phyloP scores from a whole-genome alignment of 2,888 invertebrate genomes.

The Drosophila limbata region DNA sequence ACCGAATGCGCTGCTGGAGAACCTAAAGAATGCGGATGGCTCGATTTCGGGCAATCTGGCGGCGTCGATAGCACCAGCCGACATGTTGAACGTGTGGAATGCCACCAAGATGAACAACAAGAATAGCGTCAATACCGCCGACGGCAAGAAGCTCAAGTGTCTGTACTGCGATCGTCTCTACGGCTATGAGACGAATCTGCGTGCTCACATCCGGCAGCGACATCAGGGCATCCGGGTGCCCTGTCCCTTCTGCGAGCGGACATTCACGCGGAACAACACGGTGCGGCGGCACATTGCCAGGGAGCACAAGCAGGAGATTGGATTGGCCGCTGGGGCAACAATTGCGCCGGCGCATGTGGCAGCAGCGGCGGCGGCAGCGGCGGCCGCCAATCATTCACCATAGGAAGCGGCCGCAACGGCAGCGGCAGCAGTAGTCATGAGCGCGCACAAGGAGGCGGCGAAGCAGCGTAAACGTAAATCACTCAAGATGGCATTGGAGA shows the following conservation, averaged over 20 bases:
- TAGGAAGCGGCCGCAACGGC: constrained; percentile 85
- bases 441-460: constrained; percentile 82
- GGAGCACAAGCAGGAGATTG: constrained; percentile 91
- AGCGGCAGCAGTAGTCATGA: constrained; percentile 85
- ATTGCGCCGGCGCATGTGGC: constrained; percentile 82
- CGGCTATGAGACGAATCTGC: constrained; percentile 96
- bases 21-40: constrained; percentile 83
- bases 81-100: constrained; percentile 88
- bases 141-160: constrained; percentile 96
- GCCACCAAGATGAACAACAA: constrained; percentile 89
- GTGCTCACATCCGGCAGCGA: constrained; percentile 95
- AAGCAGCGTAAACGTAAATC: constrained; percentile 84
- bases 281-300: constrained; percentile 95
- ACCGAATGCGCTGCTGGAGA: constrained; percentile 86
- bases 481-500: constrained; percentile 83
- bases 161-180: constrained; percentile 96
- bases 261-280: constrained; percentile 96
- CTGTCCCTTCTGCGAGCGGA: constrained; percentile 95
- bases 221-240: constrained; percentile 97
- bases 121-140: constrained; percentile 92
- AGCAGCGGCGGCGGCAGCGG: constrained; percentile 82
- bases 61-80: constrained; percentile 86
- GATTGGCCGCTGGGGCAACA: constrained; percentile 81
- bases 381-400: constrained; percentile 85
- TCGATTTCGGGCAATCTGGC: constrained; percentile 84